Percentiles rank a stretch among this genome's conserved stretches.
Conservation (phyloP, 2,113 vertebrate species). For the Lasiurus borealis region DNA sequence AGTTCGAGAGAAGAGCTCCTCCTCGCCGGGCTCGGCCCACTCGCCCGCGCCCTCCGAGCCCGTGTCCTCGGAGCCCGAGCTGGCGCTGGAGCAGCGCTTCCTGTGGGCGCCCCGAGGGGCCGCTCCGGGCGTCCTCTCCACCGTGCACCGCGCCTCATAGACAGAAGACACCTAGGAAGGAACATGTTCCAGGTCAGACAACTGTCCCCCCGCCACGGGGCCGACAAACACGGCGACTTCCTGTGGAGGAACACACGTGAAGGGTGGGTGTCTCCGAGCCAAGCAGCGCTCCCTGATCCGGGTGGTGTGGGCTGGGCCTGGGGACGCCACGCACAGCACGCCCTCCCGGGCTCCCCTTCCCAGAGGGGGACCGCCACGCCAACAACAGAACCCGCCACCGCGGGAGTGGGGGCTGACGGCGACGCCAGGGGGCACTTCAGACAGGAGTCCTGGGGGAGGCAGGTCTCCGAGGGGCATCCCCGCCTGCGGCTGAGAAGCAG, state of each 20-base stretch:
- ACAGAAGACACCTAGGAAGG: conserved; percentile 94
- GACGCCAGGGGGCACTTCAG: not conserved
- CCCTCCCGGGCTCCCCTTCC: not conserved
- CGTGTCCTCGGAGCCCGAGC: conserved; percentile 89
- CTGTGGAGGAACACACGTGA: not conserved
- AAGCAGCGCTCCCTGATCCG: not conserved
- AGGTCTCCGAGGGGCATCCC: not conserved
- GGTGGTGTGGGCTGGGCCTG: not conserved
- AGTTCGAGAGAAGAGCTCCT: conserved; percentile 90
- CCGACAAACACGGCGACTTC: too few relatives aligned
- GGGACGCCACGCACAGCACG: fast-evolving
- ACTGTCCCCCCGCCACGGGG: not conserved
- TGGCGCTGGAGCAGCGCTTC: conserved; percentile 89
- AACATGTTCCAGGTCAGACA: conserved; percentile 79
- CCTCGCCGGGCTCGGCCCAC: conserved; percentile 88
- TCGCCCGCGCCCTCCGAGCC: conserved; percentile 90
- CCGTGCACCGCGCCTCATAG: conserved; percentile 92
- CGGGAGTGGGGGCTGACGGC: not conserved
- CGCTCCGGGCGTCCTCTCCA: conserved; percentile 86
- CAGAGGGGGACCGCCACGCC: not conserved
- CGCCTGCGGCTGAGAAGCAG: not conserved
- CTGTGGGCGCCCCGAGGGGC: conserved; percentile 85
- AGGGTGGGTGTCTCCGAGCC: not conserved
- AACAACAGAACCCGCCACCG: not conserved
- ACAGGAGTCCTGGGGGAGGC: too few relatives aligned